phyloP scores from a whole-genome alignment of 2,797 vertebrate species.

The Mionectes olivaceus region DNA sequence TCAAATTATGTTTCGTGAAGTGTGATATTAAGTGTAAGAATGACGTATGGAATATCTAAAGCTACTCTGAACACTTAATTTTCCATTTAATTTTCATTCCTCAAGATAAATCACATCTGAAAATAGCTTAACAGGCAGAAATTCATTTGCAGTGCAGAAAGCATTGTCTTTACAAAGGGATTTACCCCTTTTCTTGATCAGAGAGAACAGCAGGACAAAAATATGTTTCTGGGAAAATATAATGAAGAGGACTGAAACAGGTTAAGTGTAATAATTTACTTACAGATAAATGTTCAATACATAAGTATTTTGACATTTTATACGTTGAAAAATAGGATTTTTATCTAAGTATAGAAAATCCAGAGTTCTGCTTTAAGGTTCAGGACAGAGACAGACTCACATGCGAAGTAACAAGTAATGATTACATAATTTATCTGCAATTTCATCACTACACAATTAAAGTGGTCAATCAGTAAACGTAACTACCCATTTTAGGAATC shows the following conservation, averaged over 20 bases:
- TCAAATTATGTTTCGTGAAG: slow-evolving; percentile 24
- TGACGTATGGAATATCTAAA: not conserved
- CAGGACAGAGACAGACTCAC: not conserved
- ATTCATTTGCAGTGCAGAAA: slow-evolving; percentile 14
- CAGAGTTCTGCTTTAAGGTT: not conserved
- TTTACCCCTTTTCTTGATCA: not conserved
- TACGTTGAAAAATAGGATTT: not conserved
- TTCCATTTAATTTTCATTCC: slow-evolving; percentile 59
- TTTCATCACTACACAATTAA: not conserved
- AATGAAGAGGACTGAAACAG: not conserved
- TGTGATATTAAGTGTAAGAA: slow-evolving; percentile 54
- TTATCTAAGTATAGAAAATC: not conserved
- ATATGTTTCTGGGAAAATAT: not conserved
- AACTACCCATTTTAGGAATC: not conserved
- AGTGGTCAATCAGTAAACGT: not conserved
- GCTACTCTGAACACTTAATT: slow-evolving; percentile 33
- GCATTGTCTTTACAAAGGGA: not conserved
- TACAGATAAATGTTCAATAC: not conserved
- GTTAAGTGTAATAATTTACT: not conserved
- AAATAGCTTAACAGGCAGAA: slow-evolving; percentile 16
- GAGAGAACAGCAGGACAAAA: not conserved
- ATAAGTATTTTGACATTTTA: not conserved
- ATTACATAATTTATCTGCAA: not conserved
- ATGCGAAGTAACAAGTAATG: not conserved
- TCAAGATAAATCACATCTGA: slow-evolving; percentile 30